Evolutionary conservation across 1,140 invertebrate species (phyloP).

Genomic region (Drosophila suzukii): DNA sequence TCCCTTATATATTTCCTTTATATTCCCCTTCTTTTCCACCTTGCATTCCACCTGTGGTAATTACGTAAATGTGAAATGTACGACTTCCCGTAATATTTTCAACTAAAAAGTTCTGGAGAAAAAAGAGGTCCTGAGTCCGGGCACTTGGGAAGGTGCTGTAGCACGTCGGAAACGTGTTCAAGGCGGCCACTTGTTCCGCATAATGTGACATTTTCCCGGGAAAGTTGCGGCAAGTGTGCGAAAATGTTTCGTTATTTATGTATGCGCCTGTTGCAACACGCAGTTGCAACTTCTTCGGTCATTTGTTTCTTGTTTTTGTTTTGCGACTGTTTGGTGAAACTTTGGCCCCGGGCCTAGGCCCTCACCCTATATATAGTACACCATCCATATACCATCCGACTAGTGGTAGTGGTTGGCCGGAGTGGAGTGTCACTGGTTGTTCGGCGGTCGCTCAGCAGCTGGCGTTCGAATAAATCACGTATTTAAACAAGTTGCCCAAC

Average conservation of each 20-base stretch:
- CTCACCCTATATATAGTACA: background rate
- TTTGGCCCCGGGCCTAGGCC: slow-evolving; percentile 47
- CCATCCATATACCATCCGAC: slow-evolving; percentile 17
- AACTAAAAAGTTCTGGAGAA: slow-evolving; percentile 17
- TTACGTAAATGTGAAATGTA: slow-evolving; percentile 23
- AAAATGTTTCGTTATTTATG: slow-evolving; percentile 78
- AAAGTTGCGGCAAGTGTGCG: slow-evolving; percentile 56
- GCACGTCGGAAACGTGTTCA: slow-evolving; percentile 67
- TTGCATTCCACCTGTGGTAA: background rate
- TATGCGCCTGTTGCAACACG: slow-evolving; percentile 73
- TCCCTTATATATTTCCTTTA: background rate
- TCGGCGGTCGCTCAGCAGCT: slow-evolving; percentile 58
- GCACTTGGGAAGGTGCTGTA: slow-evolving; percentile 42
- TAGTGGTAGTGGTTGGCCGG: slow-evolving; percentile 19
- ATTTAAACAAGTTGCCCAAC: slow-evolving; percentile 79
- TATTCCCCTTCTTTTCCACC: background rate
- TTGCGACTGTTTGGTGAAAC: slow-evolving; percentile 48
- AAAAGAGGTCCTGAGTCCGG: background rate
- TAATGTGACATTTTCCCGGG: slow-evolving; percentile 74
- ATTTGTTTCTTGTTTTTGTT: slow-evolving; percentile 57
- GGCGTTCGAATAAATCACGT: slow-evolving; percentile 79
- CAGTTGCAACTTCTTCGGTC: slow-evolving; percentile 67
- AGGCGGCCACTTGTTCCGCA: slow-evolving; percentile 62
- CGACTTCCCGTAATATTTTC: slow-evolving; percentile 10
- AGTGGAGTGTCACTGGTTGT: slow-evolving; percentile 39